Base-by-base conservation (phyloP, 2,888 invertebrate genomes). In the Miltochrista miniata region DNA sequence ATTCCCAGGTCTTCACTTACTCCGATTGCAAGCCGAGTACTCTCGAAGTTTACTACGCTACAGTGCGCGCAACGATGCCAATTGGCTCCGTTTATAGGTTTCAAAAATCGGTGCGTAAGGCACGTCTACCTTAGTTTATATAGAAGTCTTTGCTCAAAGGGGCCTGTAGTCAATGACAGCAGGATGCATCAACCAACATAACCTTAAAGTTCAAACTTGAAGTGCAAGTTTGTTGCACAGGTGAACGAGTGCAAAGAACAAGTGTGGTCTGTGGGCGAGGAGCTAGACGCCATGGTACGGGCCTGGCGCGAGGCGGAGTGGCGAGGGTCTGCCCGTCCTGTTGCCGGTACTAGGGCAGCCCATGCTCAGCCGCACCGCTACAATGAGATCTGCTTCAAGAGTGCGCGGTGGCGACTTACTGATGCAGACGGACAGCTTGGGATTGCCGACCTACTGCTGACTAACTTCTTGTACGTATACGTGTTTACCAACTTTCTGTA, bases 361-460 rank as follows among this genome's bases (percentile, higher is more conserved):
- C 96, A 77, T 2, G 93, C 96, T 24, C 94, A 95, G 0, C 95
- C 96, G 46, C 96, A 97, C 24, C 93, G 98, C 33, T 79, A 86
- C 83, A 89, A 89, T 81, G 89, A 99, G 91, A 99, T 99, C 72
- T 99, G 98, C 85, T 99, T 99, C 87, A 98, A 99, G 86, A 97
- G 98, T 74, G 99, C 99, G 4, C 96, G 98, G 75, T 99, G 99
- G 99, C 89, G 99, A 35, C 93, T 99, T 61, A 99, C 99, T 0
- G 99, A 99, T 82, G 96, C 96, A 0, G 99, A 99, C 87, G 99
- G 99, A 0, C 99, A 99, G 86, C 95, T 99, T 48, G 99, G 99
- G 53, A 98, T 99, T 61, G 98, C 99, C 0, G 99, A 99, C 90
- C 93, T 99, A 52, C 96, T 98, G 50, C 94, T 99, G 2, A 96